Percentiles rank a stretch among this genome's conserved stretches.
phyloP scores from a whole-genome alignment of 1,140 invertebrate species.

The Galendromus occidentalis region DNA sequence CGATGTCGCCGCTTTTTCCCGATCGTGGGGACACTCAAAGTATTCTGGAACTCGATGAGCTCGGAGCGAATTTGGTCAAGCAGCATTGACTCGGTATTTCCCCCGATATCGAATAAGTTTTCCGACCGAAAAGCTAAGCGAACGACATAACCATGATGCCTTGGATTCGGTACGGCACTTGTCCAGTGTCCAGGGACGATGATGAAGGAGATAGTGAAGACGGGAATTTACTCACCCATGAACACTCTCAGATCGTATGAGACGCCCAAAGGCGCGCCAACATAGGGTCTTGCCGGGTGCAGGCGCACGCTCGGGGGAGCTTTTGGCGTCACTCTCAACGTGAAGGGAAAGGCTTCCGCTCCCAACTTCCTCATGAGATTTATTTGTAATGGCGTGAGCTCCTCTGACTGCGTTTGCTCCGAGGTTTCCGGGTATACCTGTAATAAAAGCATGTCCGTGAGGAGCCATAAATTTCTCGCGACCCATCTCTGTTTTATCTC shows the following conservation, averaged over 20 bases:
- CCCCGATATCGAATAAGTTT: too few species aligned
- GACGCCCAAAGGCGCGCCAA: conserved; percentile 58
- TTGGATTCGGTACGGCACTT: too few species aligned
- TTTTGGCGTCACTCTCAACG: conserved; percentile 50
- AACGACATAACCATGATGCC: too few species aligned
- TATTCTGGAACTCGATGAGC: too few species aligned
- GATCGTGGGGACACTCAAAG: too few species aligned
- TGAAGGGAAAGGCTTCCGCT: conserved; percentile 53
- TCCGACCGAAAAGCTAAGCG: too few species aligned
- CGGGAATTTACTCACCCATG: conserved; percentile 21
- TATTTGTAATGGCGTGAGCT: conserved; percentile 36
- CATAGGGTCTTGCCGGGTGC: conserved; percentile 70
- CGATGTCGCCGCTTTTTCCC: too few species aligned
- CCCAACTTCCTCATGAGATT: conserved; percentile 55
- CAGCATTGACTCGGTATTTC: too few species aligned
- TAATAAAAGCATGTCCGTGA: conserved; percentile 14
- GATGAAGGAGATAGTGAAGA: too few species aligned
- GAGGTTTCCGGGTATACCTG: conserved; percentile 16
- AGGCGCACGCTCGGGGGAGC: conserved; percentile 70
- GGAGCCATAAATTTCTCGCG: not conserved
- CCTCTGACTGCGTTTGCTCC: conserved; percentile 11
- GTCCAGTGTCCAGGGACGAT: too few species aligned
- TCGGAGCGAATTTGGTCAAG: too few species aligned
- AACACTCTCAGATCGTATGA: conserved; percentile 26
- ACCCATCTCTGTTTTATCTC: too few species aligned